These are phyloP conservation scores for Sepiola atlantica DNA, from an alignment of 2,888 invertebrate species.

Conservation along the genomic window DNA sequence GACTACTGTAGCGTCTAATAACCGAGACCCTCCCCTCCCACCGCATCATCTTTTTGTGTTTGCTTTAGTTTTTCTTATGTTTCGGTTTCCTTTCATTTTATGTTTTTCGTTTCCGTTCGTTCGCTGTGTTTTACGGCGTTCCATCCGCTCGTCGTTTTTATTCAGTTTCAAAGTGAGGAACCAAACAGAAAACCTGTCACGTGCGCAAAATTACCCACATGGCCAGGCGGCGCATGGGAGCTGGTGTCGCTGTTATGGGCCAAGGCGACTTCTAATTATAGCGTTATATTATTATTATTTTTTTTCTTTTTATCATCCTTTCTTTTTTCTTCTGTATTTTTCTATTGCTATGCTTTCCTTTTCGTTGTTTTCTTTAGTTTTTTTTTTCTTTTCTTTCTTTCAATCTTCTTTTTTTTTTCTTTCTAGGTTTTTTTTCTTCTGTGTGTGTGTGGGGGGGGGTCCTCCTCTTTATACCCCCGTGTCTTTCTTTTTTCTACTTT, in stretches of 20 bases:
- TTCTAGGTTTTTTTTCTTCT: too few species aligned
- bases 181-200: background rate
- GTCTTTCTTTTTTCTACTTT: too few species aligned
- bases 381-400: too few species aligned
- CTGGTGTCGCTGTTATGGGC: background rate
- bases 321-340: background rate
- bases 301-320: background rate
- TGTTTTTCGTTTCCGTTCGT: background rate
- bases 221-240: background rate
- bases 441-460: too few species aligned
- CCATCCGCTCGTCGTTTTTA: background rate
- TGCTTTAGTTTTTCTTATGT: background rate
- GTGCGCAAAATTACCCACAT: conserved; percentile 24
- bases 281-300: background rate
- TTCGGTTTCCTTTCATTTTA: background rate
- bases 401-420: too few species aligned
- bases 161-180: background rate
- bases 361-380: too few species aligned
- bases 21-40: background rate
- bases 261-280: background rate
- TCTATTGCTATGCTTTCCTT: background rate
- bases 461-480: too few species aligned
- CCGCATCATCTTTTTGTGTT: too few species aligned
- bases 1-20: too few species aligned
- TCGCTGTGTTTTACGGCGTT: background rate